A percentile compares a stretch with the other conserved stretches of the same genome.
These are phyloP conservation scores for Cancer borealis DNA, from an alignment of 2,888 invertebrate species.

Conservation along the genomic window DNA sequence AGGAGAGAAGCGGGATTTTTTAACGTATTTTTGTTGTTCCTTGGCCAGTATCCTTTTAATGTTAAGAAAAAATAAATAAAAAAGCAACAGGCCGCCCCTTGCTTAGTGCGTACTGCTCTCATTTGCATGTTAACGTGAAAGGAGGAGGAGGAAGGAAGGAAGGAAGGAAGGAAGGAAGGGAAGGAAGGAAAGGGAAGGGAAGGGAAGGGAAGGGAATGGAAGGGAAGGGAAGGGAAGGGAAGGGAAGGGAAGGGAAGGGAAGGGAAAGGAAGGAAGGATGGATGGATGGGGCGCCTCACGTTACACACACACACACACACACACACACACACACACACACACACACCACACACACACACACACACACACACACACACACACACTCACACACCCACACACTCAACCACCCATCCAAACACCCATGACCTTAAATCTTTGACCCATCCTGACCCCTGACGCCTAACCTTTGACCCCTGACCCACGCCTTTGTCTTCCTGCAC, in stretches of 20 bases:
- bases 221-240: not conserved
- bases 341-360: not conserved
- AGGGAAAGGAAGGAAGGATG: not conserved
- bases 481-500: not conserved
- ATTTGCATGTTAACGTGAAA: not conserved
- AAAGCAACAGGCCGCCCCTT: not conserved
- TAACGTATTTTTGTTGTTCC: no score
- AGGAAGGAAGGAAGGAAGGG: no score
- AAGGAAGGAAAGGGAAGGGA: not conserved
- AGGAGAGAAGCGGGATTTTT: no score
- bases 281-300: not conserved
- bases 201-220: no score
- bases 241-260: not conserved
- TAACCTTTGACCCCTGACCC: no score
- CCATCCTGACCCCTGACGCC: not conserved
- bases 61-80: not conserved
- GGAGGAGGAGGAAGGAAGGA: not conserved
- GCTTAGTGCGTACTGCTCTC: not conserved
- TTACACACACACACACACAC: not conserved
- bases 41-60: no score
- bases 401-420: not conserved
- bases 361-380: not conserved
- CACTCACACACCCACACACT: not conserved
- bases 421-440: not conserved
- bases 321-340: not conserved